These are phyloP conservation scores for Nesometra sesokonis DNA, from an alignment of 35 echinoderm and acorn worm species.

Conservation along the genomic window DNA sequence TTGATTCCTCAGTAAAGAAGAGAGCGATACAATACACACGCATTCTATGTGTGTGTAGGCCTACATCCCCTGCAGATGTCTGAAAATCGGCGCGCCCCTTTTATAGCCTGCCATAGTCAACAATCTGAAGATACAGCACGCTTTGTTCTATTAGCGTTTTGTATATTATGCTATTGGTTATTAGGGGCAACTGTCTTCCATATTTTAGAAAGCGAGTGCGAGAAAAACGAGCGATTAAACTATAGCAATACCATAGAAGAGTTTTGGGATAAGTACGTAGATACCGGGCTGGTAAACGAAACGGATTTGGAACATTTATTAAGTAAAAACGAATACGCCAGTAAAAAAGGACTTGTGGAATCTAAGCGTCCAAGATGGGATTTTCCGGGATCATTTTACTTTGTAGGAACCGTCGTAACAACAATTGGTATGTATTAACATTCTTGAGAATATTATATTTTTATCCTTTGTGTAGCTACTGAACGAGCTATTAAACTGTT, in stretches of 20 bases:
- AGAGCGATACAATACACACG: neutral
- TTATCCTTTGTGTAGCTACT: no score
- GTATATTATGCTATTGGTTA: neutral
- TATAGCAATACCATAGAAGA: neutral
- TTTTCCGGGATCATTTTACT: slow-evolving; percentile 19
- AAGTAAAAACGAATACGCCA: neutral
- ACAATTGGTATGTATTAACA: slow-evolving; percentile 4
- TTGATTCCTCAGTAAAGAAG: neutral
- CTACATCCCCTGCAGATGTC: neutral
- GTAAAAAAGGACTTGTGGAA: neutral
- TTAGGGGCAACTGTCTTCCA: neutral
- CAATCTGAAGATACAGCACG: neutral
- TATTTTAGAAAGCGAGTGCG: neutral
- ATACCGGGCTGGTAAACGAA: neutral
- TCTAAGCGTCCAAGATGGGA: slow-evolving; percentile 1
- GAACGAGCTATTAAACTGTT: no score
- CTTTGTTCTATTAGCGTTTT: neutral
- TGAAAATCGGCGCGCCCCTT: neutral
- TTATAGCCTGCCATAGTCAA: neutral
- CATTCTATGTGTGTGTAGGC: neutral
- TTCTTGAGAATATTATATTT: no score
- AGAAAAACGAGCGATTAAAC: neutral
- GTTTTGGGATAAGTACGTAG: neutral
- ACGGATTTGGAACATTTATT: neutral
- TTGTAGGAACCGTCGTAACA: slow-evolving; percentile 9